These are phyloP conservation scores for Xestobium rufovillosum DNA, from an alignment of 2,888 invertebrate species.

Conservation along the genomic window DNA sequence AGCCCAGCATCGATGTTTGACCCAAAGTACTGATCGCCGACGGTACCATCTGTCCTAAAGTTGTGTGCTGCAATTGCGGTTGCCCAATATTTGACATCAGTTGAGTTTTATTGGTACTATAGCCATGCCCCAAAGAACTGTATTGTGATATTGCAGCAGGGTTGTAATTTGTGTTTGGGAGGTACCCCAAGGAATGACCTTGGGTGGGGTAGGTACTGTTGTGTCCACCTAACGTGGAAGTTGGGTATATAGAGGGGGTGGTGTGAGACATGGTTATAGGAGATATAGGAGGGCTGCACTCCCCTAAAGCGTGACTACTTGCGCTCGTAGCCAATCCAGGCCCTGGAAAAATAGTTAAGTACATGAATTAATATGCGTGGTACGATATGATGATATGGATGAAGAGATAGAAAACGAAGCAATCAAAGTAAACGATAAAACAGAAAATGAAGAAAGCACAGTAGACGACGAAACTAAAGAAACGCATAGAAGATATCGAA, in stretches of 20 bases:
- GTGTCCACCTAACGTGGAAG: conserved; percentile 46
- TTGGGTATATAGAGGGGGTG: conserved; percentile 46
- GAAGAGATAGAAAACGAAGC: too few species aligned
- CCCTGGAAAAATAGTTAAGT: conserved; percentile 33
- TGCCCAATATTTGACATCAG: conserved; percentile 18
- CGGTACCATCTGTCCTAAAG: background rate
- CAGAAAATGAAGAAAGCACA: too few species aligned
- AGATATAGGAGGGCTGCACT: conserved; percentile 52
- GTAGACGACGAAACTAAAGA: too few species aligned
- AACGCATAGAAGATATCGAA: too few species aligned
- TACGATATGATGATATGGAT: too few species aligned
- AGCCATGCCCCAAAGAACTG: conserved; percentile 35
- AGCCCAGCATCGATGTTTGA: too few species aligned
- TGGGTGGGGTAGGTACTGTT: conserved; percentile 37
- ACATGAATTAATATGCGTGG: too few species aligned
- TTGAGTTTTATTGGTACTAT: conserved; percentile 31
- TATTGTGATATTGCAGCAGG: conserved; percentile 26
- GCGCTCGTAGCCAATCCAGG: conserved; percentile 59
- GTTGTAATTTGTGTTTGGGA: conserved; percentile 28
- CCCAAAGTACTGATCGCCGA: background rate
- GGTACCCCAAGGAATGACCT: conserved; percentile 22
- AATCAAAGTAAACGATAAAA: too few species aligned
- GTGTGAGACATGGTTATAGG: conserved; percentile 45
- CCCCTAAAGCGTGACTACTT: conserved; percentile 62
- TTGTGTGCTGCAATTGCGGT: too few species aligned